Base-by-base conservation (phyloP, 2,888 invertebrate genomes). In the Drosophila engyochracea region DNA sequence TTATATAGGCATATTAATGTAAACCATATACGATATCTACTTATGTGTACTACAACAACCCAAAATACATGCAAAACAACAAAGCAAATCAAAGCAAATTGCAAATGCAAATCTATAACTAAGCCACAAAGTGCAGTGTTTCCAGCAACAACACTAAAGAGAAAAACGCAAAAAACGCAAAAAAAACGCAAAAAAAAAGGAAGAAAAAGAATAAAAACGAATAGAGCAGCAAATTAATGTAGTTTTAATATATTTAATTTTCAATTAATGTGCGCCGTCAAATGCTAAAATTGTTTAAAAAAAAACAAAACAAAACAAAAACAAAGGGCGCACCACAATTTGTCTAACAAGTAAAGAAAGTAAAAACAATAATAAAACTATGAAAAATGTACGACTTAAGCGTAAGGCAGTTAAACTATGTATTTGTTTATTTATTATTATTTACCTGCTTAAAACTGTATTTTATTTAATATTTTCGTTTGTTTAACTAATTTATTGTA, bases 1-100 rank as follows among this genome's bases (percentile, higher is more conserved):
- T 88, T 88, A 90, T 83, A 81, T 83, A 81, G 83, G 71, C 79
- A 77, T 85, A 85, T 71, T 76, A 76, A 63, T 82, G 88, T 84
- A 87, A 80, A 85, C 87, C 89, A 81, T 79, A 85, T 74, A 84
- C 72, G 64, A 83, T 83, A 83, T 83, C 68, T 81, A 83, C 73
- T 69, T 82, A 72, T 69, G 67, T 66, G 55, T 76, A 76, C 65
- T 63, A 66, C 68, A 39, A 71, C 61, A 61, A 71, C 57, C 62
- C 22, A 19, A 60, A 63, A 72, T 67, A 59, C 55, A 39, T 30
- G 28, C 39, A 57, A 44, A 37, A 33, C 52, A 73, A 53, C 39
- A 69, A 63, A 60, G 58, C 28, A 76, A 58, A 35, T 0, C 41
- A 44, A 22, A 14, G 22, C 22, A 44, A 44, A 44, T 44, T 22